These are phyloP conservation scores for Tubiluchus corallicola DNA, from an alignment of 2,888 invertebrate genomes.

Conservation along the genomic window DNA sequence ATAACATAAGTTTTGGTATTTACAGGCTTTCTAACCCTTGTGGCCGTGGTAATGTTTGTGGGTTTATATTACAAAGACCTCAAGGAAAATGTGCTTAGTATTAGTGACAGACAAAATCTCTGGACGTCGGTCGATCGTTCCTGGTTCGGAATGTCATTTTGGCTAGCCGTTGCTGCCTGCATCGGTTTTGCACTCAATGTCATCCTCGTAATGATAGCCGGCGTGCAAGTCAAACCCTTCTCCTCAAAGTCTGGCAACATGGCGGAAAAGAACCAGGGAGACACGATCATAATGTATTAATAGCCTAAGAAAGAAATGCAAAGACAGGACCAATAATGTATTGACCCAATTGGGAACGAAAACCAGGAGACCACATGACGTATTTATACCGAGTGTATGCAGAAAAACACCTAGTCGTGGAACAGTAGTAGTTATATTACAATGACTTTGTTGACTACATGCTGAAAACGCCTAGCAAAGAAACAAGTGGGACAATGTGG, in stretches of 20 bases:
- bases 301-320: no score
- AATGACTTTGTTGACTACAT: no score
- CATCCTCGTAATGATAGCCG: not conserved
- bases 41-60: not conserved
- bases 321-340: no score
- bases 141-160: not conserved
- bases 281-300: conserved; percentile 1
- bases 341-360: no score
- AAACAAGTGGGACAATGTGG: no score
- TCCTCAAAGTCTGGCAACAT: not conserved
- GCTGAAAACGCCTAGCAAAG: no score
- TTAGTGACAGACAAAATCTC: not conserved
- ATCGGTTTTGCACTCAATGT: conserved; percentile 1
- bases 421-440: no score
- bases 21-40: not conserved
- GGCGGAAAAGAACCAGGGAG: not conserved
- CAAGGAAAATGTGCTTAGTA: not conserved
- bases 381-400: no score
- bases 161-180: not conserved
- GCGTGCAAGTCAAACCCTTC: not conserved
- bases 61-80: not conserved
- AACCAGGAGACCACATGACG: no score
- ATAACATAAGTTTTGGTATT: conserved; percentile 9
- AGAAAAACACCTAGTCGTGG: no score
- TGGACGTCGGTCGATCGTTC: not conserved